Evolutionary conservation across 2,888 invertebrate genomes (phyloP).

Genomic region (Villa cingulata): DNA sequence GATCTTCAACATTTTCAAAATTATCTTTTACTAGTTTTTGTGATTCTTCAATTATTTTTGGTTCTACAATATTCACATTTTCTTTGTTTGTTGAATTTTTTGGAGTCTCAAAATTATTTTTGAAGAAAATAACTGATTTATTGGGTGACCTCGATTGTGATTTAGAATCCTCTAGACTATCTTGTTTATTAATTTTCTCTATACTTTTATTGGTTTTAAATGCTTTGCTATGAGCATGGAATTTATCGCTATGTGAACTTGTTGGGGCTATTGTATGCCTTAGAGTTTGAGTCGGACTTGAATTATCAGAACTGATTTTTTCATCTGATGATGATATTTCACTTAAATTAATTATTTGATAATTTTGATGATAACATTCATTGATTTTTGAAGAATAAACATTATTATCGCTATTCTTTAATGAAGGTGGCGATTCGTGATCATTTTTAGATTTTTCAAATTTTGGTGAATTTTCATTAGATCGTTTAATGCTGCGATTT

Average conservation of each 20-base stretch:
- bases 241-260: background rate
- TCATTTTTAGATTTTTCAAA: background rate
- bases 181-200: background rate
- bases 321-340: constrained; percentile 9
- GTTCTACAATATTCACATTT: background rate
- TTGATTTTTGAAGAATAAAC: background rate
- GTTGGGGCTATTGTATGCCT: constrained; percentile 1
- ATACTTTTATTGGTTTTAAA: too few relatives aligned
- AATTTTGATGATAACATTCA: background rate
- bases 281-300: constrained; percentile 10
- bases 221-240: too few relatives aligned
- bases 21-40: too few relatives aligned
- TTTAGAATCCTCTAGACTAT: constrained; percentile 16
- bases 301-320: constrained; percentile 10
- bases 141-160: constrained; percentile 24
- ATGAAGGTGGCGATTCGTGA: background rate
- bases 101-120: too few relatives aligned
- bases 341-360: constrained; percentile 1
- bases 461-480: constrained; percentile 1
- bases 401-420: background rate
- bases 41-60: too few relatives aligned
- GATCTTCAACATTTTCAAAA: too few relatives aligned
- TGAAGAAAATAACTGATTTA: constrained; percentile 33
- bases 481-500: background rate
- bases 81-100: background rate